A percentile compares a stretch with the other conserved stretches of the same genome.
Conservation (phyloP, 2,888 invertebrate genomes). For the Philhelius pedissequus region DNA sequence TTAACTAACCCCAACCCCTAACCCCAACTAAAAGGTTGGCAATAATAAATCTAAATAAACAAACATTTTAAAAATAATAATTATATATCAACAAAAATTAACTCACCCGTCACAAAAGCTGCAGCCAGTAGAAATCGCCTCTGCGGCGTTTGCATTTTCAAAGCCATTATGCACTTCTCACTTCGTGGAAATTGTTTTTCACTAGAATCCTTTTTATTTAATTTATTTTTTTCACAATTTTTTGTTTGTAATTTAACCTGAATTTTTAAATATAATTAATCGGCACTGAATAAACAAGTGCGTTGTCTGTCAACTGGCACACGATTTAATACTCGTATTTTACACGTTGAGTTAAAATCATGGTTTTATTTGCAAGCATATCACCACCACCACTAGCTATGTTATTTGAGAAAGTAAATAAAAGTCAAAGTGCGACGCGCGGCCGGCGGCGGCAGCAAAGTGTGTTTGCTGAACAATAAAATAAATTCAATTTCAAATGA, state of each 20-base stretch:
- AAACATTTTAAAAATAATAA: not conserved
- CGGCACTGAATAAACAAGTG: conserved; percentile 10
- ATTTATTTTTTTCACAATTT: not conserved
- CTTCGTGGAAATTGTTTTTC: conserved; percentile 12
- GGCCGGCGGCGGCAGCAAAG: not conserved
- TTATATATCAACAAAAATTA: not conserved
- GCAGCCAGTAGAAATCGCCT: conserved; percentile 44
- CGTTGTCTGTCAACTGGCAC: conserved; percentile 1
- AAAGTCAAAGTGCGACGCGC: no score
- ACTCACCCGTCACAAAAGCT: conserved; percentile 56
- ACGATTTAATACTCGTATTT: conserved; percentile 39
- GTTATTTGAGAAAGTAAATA: not conserved
- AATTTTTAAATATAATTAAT: conserved; percentile 11
- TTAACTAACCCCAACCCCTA: no score
- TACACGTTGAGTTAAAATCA: conserved; percentile 32
- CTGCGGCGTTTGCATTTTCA: conserved; percentile 37
- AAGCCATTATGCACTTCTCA: conserved; percentile 7
- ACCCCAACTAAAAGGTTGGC: not conserved
- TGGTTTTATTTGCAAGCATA: not conserved
- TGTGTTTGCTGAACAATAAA: conserved; percentile 41
- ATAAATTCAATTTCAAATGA: conserved; percentile 63
- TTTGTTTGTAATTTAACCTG: not conserved
- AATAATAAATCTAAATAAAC: not conserved
- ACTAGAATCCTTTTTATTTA: not conserved
- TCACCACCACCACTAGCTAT: not conserved